Evolutionary conservation across 2,888 invertebrate species (phyloP).

Genomic region (Sesamia inferens): DNA sequence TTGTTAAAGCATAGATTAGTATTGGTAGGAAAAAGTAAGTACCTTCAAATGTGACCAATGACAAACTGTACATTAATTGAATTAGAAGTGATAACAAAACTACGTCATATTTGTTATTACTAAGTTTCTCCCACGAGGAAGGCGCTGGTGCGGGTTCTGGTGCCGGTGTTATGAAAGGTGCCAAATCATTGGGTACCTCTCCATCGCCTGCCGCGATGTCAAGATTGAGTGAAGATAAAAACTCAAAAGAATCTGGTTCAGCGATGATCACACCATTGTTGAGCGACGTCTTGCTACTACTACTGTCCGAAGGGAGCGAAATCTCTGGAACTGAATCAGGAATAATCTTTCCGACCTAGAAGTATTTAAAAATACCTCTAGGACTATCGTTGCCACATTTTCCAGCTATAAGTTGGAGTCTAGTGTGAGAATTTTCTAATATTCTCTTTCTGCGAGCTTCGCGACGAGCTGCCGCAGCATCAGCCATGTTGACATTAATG

Average conservation of each 20-base stretch:
- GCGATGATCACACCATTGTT: constrained; percentile 75
- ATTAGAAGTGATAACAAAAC: constrained; percentile 83
- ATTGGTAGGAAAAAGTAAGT: constrained; percentile 89
- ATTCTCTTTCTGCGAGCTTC: constrained; percentile 92
- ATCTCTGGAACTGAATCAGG: constrained; percentile 73
- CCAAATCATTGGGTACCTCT: constrained; percentile 76
- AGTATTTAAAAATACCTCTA: constrained; percentile 70
- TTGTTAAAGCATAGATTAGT: constrained; percentile 83
- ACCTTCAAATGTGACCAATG: constrained; percentile 74
- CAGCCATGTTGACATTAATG: constrained; percentile 90
- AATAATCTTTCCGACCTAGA: constrained; percentile 67
- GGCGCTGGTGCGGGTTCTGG: constrained; percentile 59
- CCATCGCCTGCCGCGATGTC: constrained; percentile 75
- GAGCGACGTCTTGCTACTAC: constrained; percentile 67
- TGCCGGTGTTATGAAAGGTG: constrained; percentile 69
- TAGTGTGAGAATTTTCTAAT: constrained; percentile 91
- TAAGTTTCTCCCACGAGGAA: constrained; percentile 75
- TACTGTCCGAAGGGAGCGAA: constrained; percentile 62
- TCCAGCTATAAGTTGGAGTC: constrained; percentile 91
- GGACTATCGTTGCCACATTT: constrained; percentile 76
- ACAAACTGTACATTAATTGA: constrained; percentile 80
- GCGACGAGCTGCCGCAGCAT: constrained; percentile 89
- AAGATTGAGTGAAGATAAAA: constrained; percentile 64
- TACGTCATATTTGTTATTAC: constrained; percentile 83
- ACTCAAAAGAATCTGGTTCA: constrained; percentile 70